A percentile compares a stretch with the other conserved stretches of the same genome.
These are phyloP conservation scores for Lasioglossum vierecki DNA, from an alignment of 2,888 invertebrate genomes.

Conservation along the genomic window DNA sequence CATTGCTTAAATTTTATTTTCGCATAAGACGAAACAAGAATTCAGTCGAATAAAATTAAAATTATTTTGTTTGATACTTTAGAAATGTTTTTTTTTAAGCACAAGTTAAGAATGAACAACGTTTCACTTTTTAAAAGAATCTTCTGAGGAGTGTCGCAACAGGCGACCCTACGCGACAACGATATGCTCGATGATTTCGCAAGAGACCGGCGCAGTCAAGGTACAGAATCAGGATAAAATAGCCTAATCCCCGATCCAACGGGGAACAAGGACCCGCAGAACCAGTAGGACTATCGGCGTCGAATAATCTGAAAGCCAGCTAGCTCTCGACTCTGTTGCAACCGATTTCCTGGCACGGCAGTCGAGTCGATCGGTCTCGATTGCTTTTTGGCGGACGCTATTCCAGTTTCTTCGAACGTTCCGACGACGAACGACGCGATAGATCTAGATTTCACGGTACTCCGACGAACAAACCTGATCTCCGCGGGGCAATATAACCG, in stretches of 20 bases:
- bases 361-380: background rate
- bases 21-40: background rate
- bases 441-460: conserved; percentile 60
- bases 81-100: accelerated
- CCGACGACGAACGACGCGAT: background rate
- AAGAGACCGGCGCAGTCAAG: background rate
- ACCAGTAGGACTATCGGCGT: conserved; percentile 14
- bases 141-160: no score
- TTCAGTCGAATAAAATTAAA: no score
- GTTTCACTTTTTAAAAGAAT: no score
- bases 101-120: no score
- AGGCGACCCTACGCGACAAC: background rate
- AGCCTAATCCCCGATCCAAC: background rate
- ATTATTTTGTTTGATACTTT: background rate
- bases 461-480: conserved; percentile 61
- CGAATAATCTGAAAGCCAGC: conserved; percentile 16
- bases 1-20: background rate
- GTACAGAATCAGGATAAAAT: background rate
- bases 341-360: conserved; percentile 15
- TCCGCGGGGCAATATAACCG: conserved; percentile 50
- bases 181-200: background rate
- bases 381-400: conserved; percentile 34
- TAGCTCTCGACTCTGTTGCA: conserved; percentile 4
- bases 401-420: conserved; percentile 38
- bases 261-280: conserved; percentile 14